Base-by-base conservation (phyloP, 2,113 vertebrate species). In the Aegithalos caudatus region DNA sequence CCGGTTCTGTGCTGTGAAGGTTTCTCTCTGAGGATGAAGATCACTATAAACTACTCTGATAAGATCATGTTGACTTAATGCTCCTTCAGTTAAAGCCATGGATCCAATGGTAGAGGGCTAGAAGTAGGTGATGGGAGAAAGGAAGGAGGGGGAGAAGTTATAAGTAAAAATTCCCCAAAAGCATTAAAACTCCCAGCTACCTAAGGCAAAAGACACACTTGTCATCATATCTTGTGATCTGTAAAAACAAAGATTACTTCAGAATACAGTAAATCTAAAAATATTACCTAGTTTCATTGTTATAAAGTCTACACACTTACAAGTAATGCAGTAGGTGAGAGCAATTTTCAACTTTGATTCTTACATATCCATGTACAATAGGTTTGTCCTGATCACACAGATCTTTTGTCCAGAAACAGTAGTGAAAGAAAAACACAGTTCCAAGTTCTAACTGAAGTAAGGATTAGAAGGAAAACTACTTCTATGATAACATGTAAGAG, bases 1-100 rank as follows among this genome's bases (percentile, higher is more conserved):
- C 99, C 99, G 98, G 98, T 99, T 99, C 97, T 99, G 99, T 44
- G 99, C 99, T 57, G 99, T 99, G 97, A 99, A 99, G 50, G 99
- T 99, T 98, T 99, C 99, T 97, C 99, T 98, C 95, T 99, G 99
- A 89, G 99, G 99, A 97, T 99, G 99, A 95, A 99, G 98, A 94
- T 99, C 99, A 66, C 99, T 99, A 97, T 99, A 99, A 95, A 99
- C 99, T 93, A 99, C 99, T 92, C 98, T 97, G 98, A 99, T 99
- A 95, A 99, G 98, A 96, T 99, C 99, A 81, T 99, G 99, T 79
- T 99, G 99, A 98, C 99, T 99, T 14, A 99, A 98, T 4, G 99
- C 99, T 81, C 99, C 99, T 97, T 99, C 99, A 11, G 99, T 99
- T 98, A 99, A 97, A 89, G 99, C 99, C 98, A 99, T 99, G 88